Base-by-base conservation (phyloP, 2,797 vertebrate genomes). In the Champsocephalus gunnari region DNA sequence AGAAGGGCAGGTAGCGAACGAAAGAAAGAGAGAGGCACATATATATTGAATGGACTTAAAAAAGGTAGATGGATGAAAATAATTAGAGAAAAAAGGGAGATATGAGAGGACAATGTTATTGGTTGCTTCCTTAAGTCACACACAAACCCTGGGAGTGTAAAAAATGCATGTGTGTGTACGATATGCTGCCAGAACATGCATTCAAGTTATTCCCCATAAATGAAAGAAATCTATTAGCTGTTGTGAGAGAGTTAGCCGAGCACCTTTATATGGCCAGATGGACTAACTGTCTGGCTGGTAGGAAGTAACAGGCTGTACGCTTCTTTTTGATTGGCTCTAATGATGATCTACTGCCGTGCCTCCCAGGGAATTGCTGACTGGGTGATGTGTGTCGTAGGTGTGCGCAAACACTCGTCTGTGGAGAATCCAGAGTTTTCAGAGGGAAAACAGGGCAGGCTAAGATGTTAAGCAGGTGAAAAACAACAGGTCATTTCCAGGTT, bases 291-390 rank as follows among this genome's bases (percentile, higher is more conserved):
- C 84, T 78, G 76, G 82, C 87, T 89, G 89, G 83, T 89, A 92
- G 83, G 88, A 92, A 92, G 89, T 88, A 90, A 87, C 86, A 87
- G 88, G 84, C 88, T 84, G 83, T 72, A 86, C 70, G 79, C 85
- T 87, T 86, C 81, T 83, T 86, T 91, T 86, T 94, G 90, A 94
- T 92, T 92, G 89, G 87, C 85, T 91, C 80, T 93, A 93, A 93
- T 92, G 92, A 90, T 92, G 88, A 94, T 92, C 86, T 82, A 92
- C 87, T 71, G 87, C 87, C 49, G 79, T 55, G 86, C 87, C 75
- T 83, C 61, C 66, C 62, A 28, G 82, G 84, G 88, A 91, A 88
- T 19, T 68, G 91, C 90, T 91, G 90, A 90, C 85, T 80, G 73
- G 69, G 73, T 66, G 81, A 69, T 84, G 83, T 80, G 80, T 77